These are phyloP conservation scores for Mastigias papua DNA, from an alignment of 30 jellyfish, hydroid and myxozoan species.

Conservation along the genomic window DNA sequence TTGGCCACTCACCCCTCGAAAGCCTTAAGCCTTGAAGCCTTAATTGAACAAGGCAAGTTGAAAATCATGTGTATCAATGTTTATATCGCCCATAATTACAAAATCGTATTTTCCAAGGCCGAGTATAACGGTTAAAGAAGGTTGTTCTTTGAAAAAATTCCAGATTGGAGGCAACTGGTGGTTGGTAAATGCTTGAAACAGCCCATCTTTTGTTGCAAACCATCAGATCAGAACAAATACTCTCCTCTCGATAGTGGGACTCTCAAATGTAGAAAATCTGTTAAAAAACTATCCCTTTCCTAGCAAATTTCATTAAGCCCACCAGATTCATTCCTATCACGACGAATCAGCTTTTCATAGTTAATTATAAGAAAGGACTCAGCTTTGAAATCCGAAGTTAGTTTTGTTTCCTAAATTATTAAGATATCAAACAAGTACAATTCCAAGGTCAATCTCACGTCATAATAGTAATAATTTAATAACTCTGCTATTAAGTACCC, in stretches of 20 bases:
- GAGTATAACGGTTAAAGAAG: too few relatives aligned
- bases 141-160: too few relatives aligned
- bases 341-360: conserved; percentile 29
- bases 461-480: too few relatives aligned
- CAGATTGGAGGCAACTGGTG: conserved; percentile 34
- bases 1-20: too few relatives aligned
- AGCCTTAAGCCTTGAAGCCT: too few relatives aligned
- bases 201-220: conserved; percentile 40
- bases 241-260: conserved; percentile 1
- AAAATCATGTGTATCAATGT: too few relatives aligned
- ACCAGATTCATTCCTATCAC: conserved; percentile 48
- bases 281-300: too few relatives aligned
- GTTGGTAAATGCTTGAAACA: conserved; percentile 19
- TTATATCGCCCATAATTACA: conserved; percentile 13
- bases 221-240: conserved; percentile 28
- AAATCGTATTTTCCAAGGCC: too few relatives aligned
- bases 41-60: too few relatives aligned
- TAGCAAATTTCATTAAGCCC: conserved; percentile 23
- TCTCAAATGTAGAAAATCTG: conserved; percentile 23
- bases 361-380: conserved; percentile 32
- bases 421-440: conserved; percentile 13
- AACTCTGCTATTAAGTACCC: too few relatives aligned
- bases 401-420: conserved; percentile 10
- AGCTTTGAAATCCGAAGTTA: conserved; percentile 40
- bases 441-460: too few relatives aligned